These are phyloP conservation scores for Procavia capensis DNA, from an alignment of 2,113 vertebrate genomes.

Conservation along the genomic window DNA sequence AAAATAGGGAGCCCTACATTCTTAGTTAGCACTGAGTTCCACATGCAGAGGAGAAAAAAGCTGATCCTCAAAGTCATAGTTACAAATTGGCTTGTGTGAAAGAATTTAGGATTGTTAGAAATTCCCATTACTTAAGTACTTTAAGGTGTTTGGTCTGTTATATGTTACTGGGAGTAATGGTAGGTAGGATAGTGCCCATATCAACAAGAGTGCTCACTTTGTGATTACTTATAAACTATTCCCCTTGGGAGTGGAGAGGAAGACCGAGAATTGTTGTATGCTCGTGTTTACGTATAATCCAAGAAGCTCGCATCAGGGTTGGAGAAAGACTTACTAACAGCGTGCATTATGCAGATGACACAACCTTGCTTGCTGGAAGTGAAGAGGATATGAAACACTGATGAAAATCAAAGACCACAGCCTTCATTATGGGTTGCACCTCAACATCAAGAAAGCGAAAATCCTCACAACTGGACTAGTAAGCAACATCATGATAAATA, in stretches of 20 bases:
- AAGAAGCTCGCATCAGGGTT: too few species aligned
- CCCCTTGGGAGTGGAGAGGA: background rate
- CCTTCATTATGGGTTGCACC: too few species aligned
- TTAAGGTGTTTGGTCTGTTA: background rate
- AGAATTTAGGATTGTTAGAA: background rate
- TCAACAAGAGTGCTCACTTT: background rate
- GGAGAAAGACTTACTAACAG: too few species aligned
- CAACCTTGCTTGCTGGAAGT: too few species aligned
- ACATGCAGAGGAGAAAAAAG: background rate
- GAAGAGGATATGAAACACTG: too few species aligned
- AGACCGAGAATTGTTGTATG: background rate
- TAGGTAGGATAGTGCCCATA: background rate
- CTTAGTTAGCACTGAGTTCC: too few species aligned
- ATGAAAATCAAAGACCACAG: too few species aligned
- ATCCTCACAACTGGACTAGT: too few species aligned
- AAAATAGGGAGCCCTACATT: background rate
- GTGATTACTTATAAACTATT: background rate
- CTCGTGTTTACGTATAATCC: background rate
- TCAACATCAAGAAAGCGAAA: too few species aligned
- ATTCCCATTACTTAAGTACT: background rate
- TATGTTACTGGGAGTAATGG: background rate
- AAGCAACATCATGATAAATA: too few species aligned
- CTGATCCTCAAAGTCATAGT: background rate
- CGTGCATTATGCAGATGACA: too few species aligned
- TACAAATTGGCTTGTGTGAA: background rate